Evolutionary conservation across 2,888 invertebrate species (phyloP).

Genomic region (Conops quadrifasciatus): DNA sequence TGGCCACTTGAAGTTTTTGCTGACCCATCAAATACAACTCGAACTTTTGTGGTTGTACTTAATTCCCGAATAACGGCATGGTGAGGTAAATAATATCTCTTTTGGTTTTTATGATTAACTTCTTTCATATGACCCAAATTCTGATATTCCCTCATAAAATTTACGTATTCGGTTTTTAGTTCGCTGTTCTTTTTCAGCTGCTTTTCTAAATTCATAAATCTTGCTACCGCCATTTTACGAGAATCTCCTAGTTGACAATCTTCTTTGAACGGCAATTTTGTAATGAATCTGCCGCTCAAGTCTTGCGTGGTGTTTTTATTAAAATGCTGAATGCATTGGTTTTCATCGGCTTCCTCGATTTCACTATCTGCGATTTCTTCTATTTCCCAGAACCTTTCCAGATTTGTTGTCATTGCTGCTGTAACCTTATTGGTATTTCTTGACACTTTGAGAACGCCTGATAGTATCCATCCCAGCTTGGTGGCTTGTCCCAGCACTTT

Average conservation of each 20-base stretch:
- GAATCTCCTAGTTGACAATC: slow-evolving; percentile 25
- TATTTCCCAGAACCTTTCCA: slow-evolving; percentile 27
- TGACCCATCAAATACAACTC: slow-evolving; percentile 36
- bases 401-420: slow-evolving; percentile 6
- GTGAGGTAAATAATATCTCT: slow-evolving; percentile 38
- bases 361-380: slow-evolving; percentile 20
- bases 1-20: slow-evolving; percentile 14
- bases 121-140: slow-evolving; percentile 28
- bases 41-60: slow-evolving; percentile 36
- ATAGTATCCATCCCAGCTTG: slow-evolving; percentile 35
- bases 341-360: not conserved
- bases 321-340: slow-evolving; percentile 24
- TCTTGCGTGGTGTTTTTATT: slow-evolving; percentile 17
- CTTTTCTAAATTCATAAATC: slow-evolving; percentile 25
- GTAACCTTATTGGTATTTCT: slow-evolving; percentile 4
- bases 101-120: too few relatives aligned
- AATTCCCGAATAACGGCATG: slow-evolving; percentile 31
- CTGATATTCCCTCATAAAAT: slow-evolving; percentile 38
- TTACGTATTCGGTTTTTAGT: slow-evolving; percentile 19
- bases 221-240: slow-evolving; percentile 26
- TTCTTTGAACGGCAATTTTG: slow-evolving; percentile 20
- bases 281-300: slow-evolving; percentile 12
- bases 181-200: not conserved
- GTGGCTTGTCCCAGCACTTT: slow-evolving; percentile 34
- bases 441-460: slow-evolving; percentile 17